Percentiles rank a stretch among this genome's conserved stretches.
These are phyloP conservation scores for Pelobates fuscus DNA, from an alignment of 2,113 vertebrate genomes.

Conservation along the genomic window DNA sequence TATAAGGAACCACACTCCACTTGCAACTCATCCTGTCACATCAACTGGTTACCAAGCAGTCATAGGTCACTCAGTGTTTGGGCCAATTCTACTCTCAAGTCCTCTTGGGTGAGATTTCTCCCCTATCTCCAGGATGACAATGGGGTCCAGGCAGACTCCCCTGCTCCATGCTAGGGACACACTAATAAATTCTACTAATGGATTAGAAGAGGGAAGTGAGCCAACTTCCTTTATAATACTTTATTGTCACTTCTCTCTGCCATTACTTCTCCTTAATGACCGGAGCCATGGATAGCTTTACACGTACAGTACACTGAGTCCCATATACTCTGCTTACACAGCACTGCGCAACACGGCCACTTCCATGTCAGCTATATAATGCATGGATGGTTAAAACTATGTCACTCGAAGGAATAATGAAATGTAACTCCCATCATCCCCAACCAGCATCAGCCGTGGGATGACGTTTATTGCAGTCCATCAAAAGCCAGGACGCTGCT, in stretches of 20 bases:
- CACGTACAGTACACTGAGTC: not conserved
- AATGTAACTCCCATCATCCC: no score
- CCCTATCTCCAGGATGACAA: not conserved
- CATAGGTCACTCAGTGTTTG: not conserved
- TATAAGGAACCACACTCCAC: constrained; percentile 23
- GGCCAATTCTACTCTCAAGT: not conserved
- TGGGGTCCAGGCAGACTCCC: constrained; percentile 1
- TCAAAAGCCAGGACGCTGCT: no score
- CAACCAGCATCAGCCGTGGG: no score
- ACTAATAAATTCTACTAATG: constrained; percentile 2
- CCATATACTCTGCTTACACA: no score
- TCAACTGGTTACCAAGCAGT: not conserved
- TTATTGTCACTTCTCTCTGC: constrained; percentile 29
- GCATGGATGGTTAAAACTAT: no score
- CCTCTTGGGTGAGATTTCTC: not conserved
- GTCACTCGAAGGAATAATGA: no score
- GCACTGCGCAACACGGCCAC: no score
- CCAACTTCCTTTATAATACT: constrained; percentile 26
- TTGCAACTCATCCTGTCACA: constrained; percentile 26
- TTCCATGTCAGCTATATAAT: no score
- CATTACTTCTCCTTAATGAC: constrained; percentile 28
- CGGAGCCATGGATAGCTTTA: not conserved
- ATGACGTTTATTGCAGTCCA: no score
- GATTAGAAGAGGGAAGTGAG: constrained; percentile 44
- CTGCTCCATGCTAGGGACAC: constrained; percentile 24